A percentile compares a stretch with the other conserved stretches of the same genome.
These are phyloP conservation scores for Sorex maritimensis DNA, from an alignment of 2,797 vertebrate genomes.

Conservation along the genomic window DNA sequence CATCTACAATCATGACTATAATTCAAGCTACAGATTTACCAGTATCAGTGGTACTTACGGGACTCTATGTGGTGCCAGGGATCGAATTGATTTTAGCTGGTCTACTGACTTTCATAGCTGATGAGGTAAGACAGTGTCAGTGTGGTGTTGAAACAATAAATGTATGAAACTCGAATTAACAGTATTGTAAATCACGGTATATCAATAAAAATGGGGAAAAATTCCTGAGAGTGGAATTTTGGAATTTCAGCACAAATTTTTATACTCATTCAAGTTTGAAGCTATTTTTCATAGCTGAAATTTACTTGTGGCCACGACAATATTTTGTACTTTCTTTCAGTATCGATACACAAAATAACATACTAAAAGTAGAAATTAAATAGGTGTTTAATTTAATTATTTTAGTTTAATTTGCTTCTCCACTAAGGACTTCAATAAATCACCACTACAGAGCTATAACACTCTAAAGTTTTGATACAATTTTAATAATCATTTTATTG, in stretches of 20 bases:
- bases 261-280: neutral
- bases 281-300: neutral
- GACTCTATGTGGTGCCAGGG: too few species aligned
- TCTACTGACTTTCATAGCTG: too few species aligned
- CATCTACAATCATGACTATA: too few species aligned
- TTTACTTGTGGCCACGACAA: neutral
- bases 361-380: neutral
- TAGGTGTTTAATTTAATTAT: neutral
- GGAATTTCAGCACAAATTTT: neutral
- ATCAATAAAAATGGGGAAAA: neutral
- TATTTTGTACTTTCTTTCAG: conserved; percentile 18
- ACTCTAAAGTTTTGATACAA: neutral
- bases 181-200: too few species aligned
- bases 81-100: too few species aligned
- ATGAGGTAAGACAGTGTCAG: too few species aligned
- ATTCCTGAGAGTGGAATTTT: neutral
- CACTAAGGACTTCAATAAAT: neutral
- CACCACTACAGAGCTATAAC: neutral
- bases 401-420: neutral
- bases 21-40: too few species aligned
- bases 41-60: too few species aligned
- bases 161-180: too few species aligned
- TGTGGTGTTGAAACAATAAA: too few species aligned
- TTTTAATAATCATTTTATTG: conserved; percentile 34
- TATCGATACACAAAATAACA: neutral